Base-by-base conservation (phyloP, 2,797 vertebrate genomes). In the Pogoniulus pusillus region DNA sequence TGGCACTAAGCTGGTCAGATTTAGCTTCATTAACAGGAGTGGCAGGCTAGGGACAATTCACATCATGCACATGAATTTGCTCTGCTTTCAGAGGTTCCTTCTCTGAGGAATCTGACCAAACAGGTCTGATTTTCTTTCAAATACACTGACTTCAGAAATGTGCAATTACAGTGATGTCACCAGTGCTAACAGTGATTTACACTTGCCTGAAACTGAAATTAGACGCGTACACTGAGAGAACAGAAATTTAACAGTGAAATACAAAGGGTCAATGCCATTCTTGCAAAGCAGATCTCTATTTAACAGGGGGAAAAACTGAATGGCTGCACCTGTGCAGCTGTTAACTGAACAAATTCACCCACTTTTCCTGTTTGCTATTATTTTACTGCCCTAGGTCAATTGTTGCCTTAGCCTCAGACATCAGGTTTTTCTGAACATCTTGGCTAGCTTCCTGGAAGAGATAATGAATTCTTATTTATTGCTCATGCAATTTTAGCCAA, bases 101-200 rank as follows among this genome's bases (percentile, higher is more conserved):
- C 45, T 58, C 26, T 3, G 7, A 85, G 55, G 43, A 63, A 68
- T 60, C 72, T 32, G 73, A 90, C 23, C 5, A 4, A 75, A 77
- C 47, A 69, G 30, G 35, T 82, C 73, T 90, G 49, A 34, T 89
- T 91, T 85, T 90, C 79, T 91, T 69, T 78, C 86, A 83, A 29
- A 73, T 12, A 73, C 58, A 66, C 47, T 23, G 23, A 45, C 65
- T 85, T 55, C 24, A 86, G 55, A 54, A 64, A 84, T 2, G 2
- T 58, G 62, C 54, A 93, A 62, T 92, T 84, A 80, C 51, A 76
- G 29, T 16, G 6, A 55, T 72, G 69, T 51, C 58, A 55, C 35
- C 53, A 32, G 32, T 26, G 53, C 78, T 82, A 91, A 73, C 47
- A 51, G 65, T 26, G 76, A 91, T 90, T 89, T 90, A 87, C n/a